Percentiles rank a stretch among this genome's conserved stretches.
Evolutionary conservation across 2,888 invertebrate species (phyloP).

Genomic region (Augiades crinisus): DNA sequence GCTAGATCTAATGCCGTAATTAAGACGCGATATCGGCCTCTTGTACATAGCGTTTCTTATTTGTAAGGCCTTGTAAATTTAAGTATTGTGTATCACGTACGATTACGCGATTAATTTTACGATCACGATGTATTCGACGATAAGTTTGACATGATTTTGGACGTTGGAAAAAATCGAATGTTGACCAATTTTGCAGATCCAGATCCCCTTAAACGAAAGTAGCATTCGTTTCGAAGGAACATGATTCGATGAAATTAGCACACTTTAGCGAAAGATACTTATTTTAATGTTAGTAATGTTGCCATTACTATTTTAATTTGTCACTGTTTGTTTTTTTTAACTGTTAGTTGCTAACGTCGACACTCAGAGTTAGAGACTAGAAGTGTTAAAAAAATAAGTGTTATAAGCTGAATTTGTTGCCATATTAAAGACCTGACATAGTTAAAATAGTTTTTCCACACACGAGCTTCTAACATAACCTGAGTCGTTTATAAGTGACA

Average conservation of each 20-base stretch:
- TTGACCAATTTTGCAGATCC: constrained; percentile 25
- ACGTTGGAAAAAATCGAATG: constrained; percentile 24
- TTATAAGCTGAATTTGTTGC: constrained; percentile 23
- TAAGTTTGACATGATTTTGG: constrained; percentile 11
- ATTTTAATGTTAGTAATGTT: background rate
- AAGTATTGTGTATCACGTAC: constrained; percentile 38
- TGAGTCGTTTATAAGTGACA: constrained; percentile 28
- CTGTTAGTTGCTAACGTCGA: constrained; percentile 13
- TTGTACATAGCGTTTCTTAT: constrained; percentile 69
- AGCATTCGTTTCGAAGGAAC: background rate
- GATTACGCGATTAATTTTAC: constrained; percentile 42
- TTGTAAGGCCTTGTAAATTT: constrained; percentile 44
- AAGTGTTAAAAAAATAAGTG: constrained; percentile 14
- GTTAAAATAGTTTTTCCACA: constrained; percentile 21
- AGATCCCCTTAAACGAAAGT: background rate
- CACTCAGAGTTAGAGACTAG: constrained; percentile 23
- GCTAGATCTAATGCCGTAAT: constrained; percentile 52
- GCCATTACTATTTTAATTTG: constrained; percentile 16
- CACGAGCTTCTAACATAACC: constrained; percentile 24
- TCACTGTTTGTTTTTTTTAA: constrained; percentile 7
- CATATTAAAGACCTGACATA: constrained; percentile 19
- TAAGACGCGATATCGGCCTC: constrained; percentile 52
- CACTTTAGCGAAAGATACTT: background rate
- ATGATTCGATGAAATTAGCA: no score
- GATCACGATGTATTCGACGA: background rate